Evolutionary conservation across 2,888 invertebrate genomes (phyloP), one percentile per base, ranked within the genome.

Genomic region (Euplexia lucipara): DNA sequence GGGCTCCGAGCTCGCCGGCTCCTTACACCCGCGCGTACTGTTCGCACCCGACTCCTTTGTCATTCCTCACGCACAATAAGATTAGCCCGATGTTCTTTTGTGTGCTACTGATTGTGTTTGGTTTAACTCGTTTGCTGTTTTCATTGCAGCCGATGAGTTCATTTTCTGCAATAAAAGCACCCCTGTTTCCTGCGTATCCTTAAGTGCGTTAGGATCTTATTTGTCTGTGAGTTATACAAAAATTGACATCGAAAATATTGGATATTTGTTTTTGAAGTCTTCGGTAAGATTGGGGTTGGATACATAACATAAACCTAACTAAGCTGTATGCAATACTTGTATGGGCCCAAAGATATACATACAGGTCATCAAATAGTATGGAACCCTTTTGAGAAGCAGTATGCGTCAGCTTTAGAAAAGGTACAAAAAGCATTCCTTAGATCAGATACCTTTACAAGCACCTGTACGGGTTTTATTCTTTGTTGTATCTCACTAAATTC

Each of bases 1-100:
- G 84, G 94, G 91, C 73, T 74, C 73, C 92, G 14, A 18, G n/a
- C 22, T 41, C 41, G 32, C 41, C 53, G 90, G 82, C 90, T 90
- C 82, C 86, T 83, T 80, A 78, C 79, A 74, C 79, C 79, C 82
- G 63, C 81, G 67, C 44, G 30, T 56, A 45, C 45, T 64, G 68
- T 81, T 84, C 83, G 79, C 85, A 78, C 83, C 75, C 83, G 70
- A 75, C 69, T 76, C 85, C 79, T 88, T 90, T 91, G 89, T 92
- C 87, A 81, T 83, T 79, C 70, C 83, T 83, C 85, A 78, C 85
- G 83, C 85, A 86, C 92, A 92, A 92, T 88, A 86, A 92, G 94
- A 94, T 94, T 93, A 94, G 86, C 84, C 81, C 79, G 78, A 82
- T 83, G 87, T 84, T 88, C 93, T 91, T 92, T 94, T 94, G 92